Base-by-base conservation (phyloP, 1,140 invertebrate genomes). In the Odontomachus brunneus region DNA sequence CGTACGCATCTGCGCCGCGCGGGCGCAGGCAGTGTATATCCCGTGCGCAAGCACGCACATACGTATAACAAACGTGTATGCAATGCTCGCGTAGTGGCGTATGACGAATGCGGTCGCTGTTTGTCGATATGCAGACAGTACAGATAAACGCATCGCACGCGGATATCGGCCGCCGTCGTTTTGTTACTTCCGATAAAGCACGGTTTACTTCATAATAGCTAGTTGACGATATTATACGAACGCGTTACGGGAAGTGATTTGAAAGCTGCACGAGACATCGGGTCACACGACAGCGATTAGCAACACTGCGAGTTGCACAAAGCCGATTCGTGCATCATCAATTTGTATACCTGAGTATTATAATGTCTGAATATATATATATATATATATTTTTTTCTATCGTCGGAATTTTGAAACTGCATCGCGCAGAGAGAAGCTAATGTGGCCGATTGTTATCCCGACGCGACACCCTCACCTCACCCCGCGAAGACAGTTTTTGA, bases 51-150 rank as follows among this genome's bases (percentile, higher is more conserved):
- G 38, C 33, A 49, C 14, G 55, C 44, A 17, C 5, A 49, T 62
- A 12, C 14, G 26, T 26, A 29, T n/a, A 38, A 38, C 33, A 60
- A 19, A 12, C 11, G n/a, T 11, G 11, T 38, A 44, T 11, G 38
- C 9, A 44, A n/a, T n/a, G n/a, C n/a, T n/a, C 29, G 5, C 2
- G 19, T 48, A 76, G 76, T 83, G 51, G 19, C 12, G 74, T 71
- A 67, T 57, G 74, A 78, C 49, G 29, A 80, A 63, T 78, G 75
- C 75, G n/a, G 33, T 69, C 63, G 51, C 33, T 63, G 63, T 55
- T n/a, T 69, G 69, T 78, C 57, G 72, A 44, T 33, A 57, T 24
- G 62, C 62, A n/a, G 29, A 12, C 12, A 44, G 19, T 29, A 38
- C 55, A 9, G 33, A 22, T 62, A n/a, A 65, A 12, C 15, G 22